Base-by-base conservation (phyloP, 2,888 invertebrate genomes). In the Spilarctia lutea region DNA sequence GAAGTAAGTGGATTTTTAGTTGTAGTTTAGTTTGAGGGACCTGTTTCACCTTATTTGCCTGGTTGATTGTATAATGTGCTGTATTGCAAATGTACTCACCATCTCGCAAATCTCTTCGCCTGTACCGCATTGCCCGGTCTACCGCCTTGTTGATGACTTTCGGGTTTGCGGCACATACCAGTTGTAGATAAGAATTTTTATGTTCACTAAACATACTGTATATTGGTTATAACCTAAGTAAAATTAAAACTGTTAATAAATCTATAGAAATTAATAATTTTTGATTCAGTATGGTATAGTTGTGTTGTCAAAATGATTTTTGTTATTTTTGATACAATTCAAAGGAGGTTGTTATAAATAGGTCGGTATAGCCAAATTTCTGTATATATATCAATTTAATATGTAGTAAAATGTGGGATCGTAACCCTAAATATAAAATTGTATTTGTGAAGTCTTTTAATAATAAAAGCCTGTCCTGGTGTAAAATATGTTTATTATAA, bases 111-210 rank as follows among this genome's bases (percentile, higher is more conserved):
- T 94, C 93, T n/a, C 88, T 85, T 1, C 83, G 72, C 65, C 77
- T 79, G 39, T 84, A 88, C 74, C 85, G 79, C 93, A 95, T 91
- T 16, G 95, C 95, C 4, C 79, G 81, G 68, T 91, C 91, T 0
- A 96, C 94, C 0, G 93, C 92, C 52, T 94, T 95, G 73, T 96
- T 94, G 69, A 96, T 92, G 0, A 94, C 83, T 2, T 93, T 83
- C 0, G 96, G 95, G 66, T 94, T 93, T 73, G 94, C 87, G 0
- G 94, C 88, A 74, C 93, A 93, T 3, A 92, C 91, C 33, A 94
- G 83, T 77, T 96, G 96, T 0, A 96, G 87, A 70, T 94, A 96
- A 0, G 95, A 94, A 77, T 96, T 95, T 75, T 93, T 94, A 77
- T 94, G 86, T 0, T 93, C 90, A 75, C 92, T 90, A 85, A 94